These are phyloP conservation scores for Caradrina kadenii DNA, from an alignment of 2,888 invertebrate genomes.

Conservation along the genomic window DNA sequence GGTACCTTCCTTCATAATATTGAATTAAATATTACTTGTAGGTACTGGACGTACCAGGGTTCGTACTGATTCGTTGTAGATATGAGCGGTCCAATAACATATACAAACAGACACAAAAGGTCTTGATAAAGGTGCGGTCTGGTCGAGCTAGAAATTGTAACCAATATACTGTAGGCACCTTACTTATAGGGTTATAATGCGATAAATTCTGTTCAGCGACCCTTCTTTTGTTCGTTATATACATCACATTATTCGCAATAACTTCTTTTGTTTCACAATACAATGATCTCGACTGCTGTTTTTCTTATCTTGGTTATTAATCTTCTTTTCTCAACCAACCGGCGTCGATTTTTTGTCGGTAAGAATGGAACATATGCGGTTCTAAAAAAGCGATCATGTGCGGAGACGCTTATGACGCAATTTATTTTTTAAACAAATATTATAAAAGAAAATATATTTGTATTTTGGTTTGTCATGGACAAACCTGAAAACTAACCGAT, in stretches of 20 bases:
- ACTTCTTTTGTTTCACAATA: conserved; percentile 63
- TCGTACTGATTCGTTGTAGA: conserved; percentile 17
- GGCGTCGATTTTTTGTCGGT: no score
- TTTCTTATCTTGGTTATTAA: conserved; percentile 44
- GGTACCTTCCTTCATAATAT: conserved; percentile 12
- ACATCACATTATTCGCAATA: conserved; percentile 65
- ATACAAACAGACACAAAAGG: conserved; percentile 32
- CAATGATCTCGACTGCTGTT: conserved; percentile 48
- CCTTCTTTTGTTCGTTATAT: conserved; percentile 57
- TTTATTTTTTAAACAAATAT: no score
- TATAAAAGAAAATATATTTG: no score
- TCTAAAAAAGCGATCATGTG: no score
- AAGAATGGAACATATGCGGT: no score
- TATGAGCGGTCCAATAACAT: conserved; percentile 27
- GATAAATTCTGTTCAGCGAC: conserved; percentile 39
- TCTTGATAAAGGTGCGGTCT: conserved; percentile 16
- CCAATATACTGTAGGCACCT: conserved; percentile 17
- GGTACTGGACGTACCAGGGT: conserved; percentile 13
- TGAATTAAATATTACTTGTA: conserved; percentile 18
- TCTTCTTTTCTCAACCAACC: conserved; percentile 44
- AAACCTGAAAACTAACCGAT: no score
- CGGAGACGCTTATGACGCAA: no score
- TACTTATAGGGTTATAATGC: conserved; percentile 15
- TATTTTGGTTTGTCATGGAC: no score
- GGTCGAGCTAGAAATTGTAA: conserved; percentile 20